Base-by-base conservation (phyloP, 30 jellyfish, hydroid and myxozoan species). In the Hydra vulgaris region DNA sequence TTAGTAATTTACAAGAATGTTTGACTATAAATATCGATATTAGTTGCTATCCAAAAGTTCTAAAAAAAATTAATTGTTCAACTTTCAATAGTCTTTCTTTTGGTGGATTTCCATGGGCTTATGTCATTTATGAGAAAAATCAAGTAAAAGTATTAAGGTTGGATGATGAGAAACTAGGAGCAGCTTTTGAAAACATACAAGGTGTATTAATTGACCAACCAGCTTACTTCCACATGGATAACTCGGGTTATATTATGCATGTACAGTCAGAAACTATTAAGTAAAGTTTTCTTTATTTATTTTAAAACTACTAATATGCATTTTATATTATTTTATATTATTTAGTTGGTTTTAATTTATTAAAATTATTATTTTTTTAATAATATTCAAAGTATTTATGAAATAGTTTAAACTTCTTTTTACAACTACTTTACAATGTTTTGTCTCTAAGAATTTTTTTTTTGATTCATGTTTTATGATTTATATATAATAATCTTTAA, bases 71-170 rank as follows among this genome's bases (percentile, higher is more conserved):
- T 68, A 5, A 7, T 1, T 68, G 75, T 68, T n/a, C 25, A 68
- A 20, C 5, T n/a, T 68, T 68, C 8, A n/a, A 16, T 68, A 23
- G 27, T 15, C 75, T 68, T 20, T 68, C 75, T n/a, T 68, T 68
- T 68, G 75, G 75, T 20, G 75, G 75, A 1, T 68, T n/a, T 23
- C 75, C 75, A 68, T 68, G 75, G 75, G 27, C 27, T 20, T 68
- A 23, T 15, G 7, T 68, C 8, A 68, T 68, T n/a, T 23, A 3
- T n/a, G 75, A 68, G 7, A 20, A 68, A 68, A 23, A 68, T 15
- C 27, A n/a, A n/a, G 75, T 68, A 68, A 68, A 68, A 68, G 25
- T 20, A 8, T 68, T 68, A 3, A 68, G 27, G 27, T n/a, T 68
- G 27, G 75, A 20, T 3, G 75, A 68, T 68, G 27, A 15, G 27